A percentile compares a stretch with the other conserved stretches of the same genome.
Evolutionary conservation across 2,888 invertebrate species (phyloP).

Genomic region (Folsomia candida): DNA sequence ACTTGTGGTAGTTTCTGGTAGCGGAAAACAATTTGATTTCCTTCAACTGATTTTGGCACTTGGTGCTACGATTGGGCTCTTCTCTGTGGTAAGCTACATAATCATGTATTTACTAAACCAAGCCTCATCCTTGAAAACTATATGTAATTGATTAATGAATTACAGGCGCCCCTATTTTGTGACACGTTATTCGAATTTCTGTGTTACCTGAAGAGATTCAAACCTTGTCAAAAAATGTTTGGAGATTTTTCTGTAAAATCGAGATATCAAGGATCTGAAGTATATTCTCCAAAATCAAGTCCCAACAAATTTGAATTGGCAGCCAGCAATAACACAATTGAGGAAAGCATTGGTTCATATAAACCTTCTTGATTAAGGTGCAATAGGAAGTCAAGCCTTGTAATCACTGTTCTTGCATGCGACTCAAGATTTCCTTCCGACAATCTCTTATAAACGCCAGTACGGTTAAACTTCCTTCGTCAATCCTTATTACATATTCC

Average conservation of each 20-base stretch:
- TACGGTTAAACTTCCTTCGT: too few species aligned
- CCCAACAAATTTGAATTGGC: constrained; percentile 6
- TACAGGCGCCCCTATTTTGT: constrained; percentile 57
- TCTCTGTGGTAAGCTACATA: constrained; percentile 54
- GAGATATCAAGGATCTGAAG: constrained; percentile 9
- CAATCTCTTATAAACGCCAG: too few species aligned
- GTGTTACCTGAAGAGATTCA: constrained; percentile 28
- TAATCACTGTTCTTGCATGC: too few species aligned
- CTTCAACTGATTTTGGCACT: constrained; percentile 57
- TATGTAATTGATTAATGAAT: not conserved
- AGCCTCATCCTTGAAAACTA: too few species aligned
- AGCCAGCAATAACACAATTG: constrained; percentile 13
- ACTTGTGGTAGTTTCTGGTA: constrained; percentile 55
- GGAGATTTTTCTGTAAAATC: constrained; percentile 10
- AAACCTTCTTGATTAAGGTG: not conserved
- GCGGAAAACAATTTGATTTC: constrained; percentile 57
- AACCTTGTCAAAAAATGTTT: constrained; percentile 6
- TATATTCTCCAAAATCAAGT: not conserved
- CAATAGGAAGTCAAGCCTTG: too few species aligned
- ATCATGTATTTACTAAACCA: too few species aligned
- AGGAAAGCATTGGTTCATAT: constrained; percentile 7
- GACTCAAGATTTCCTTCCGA: too few species aligned
- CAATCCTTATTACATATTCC: too few species aligned
- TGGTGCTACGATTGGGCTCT: constrained; percentile 58
- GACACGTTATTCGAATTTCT: constrained; percentile 54